Conservation (phyloP, 2,797 vertebrate species). For the Xerus rutilus region DNA sequence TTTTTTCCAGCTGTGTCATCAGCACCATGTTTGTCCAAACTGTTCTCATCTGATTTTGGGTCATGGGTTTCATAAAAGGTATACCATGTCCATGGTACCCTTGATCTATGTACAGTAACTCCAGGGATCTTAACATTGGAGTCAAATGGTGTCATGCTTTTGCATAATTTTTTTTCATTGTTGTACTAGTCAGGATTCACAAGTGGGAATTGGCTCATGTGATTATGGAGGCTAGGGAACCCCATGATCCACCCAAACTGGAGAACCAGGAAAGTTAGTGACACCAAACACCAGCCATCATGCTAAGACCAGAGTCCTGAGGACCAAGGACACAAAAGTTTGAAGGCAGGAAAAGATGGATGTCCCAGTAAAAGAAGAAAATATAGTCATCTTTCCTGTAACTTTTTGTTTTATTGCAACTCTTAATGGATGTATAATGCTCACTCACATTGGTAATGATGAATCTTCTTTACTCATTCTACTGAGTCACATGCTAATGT, state of each 20-base stretch:
- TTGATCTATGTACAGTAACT: not conserved
- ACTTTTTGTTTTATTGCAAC: not conserved
- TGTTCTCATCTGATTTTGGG: not conserved
- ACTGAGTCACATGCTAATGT: not conserved
- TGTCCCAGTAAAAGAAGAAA: not conserved
- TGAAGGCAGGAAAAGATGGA: not conserved
- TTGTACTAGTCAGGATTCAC: not conserved
- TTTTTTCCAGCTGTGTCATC: not conserved
- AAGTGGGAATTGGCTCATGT: not conserved
- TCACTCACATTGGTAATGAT: not conserved
- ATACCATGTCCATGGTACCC: not conserved
- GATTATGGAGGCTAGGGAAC: not conserved
- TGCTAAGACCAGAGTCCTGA: not conserved
- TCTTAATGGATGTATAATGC: not conserved
- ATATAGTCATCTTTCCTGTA: not conserved
- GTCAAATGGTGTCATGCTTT: not conserved
- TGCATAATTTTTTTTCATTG: not conserved
- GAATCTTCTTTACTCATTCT: not conserved
- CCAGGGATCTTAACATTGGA: not conserved
- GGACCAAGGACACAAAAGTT: not conserved
- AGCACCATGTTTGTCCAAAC: not conserved
- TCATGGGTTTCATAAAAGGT: not conserved
- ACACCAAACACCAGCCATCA: not conserved
- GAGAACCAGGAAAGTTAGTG: not conserved
- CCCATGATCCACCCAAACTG: not conserved